These are phyloP conservation scores for Cariama cristata DNA, from an alignment of 2,113 vertebrate species.

Conservation along the genomic window DNA sequence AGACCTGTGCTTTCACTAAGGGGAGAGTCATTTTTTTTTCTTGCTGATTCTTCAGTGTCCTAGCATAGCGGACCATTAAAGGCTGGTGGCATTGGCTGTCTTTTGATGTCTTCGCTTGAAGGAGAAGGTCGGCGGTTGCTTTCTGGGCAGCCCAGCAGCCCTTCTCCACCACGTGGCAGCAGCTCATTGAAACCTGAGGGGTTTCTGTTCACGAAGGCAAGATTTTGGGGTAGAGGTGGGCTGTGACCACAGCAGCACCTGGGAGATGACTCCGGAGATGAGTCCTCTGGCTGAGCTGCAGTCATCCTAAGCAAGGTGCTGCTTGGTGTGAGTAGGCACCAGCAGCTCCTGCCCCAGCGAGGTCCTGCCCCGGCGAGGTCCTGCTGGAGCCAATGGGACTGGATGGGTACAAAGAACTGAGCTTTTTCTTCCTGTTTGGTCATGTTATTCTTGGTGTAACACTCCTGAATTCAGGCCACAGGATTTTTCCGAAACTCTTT, in stretches of 20 bases:
- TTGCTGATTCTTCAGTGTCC: background rate
- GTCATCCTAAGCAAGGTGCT: background rate
- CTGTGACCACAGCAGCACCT: background rate
- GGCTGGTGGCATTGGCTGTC: background rate
- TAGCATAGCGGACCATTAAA: background rate
- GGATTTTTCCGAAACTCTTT: constrained; percentile 49
- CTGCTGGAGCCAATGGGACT: background rate
- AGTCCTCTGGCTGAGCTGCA: background rate
- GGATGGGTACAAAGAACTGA: background rate
- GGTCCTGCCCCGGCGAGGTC: background rate
- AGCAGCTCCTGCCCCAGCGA: background rate
- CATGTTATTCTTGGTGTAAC: constrained; percentile 33
- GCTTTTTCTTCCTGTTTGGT: constrained; percentile 30
- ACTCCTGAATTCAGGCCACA: background rate
- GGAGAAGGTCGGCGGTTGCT: rapidly evolving
- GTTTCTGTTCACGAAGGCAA: background rate
- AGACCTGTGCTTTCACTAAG: background rate
- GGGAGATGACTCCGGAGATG: background rate
- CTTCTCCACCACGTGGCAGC: rapidly evolving
- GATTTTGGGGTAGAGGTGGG: background rate
- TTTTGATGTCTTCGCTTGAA: background rate
- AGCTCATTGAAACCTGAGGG: background rate
- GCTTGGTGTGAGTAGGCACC: rapidly evolving
- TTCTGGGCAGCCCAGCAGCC: background rate
- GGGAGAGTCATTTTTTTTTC: background rate